These are phyloP conservation scores for Phaenicophaeus curvirostris DNA, from an alignment of 2,797 vertebrate genomes.

Conservation along the genomic window DNA sequence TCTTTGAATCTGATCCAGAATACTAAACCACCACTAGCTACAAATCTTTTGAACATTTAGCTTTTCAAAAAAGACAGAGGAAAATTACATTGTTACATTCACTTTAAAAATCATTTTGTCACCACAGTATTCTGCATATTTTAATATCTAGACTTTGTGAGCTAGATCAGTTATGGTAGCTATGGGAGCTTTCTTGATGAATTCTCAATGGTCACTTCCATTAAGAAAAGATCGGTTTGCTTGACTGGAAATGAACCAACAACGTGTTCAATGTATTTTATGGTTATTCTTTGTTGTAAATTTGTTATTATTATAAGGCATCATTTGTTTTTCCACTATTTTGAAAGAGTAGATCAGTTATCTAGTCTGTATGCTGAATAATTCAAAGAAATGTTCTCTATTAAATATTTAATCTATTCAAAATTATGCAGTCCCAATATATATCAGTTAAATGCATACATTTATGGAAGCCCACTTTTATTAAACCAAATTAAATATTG, in stretches of 20 bases:
- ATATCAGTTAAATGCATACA: conserved; percentile 79
- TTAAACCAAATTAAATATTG: conserved; percentile 85
- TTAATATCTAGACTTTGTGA: conserved; percentile 17
- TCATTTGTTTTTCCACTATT: conserved; percentile 68
- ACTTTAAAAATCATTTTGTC: background rate
- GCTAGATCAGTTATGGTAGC: background rate
- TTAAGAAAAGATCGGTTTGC: conserved; percentile 67
- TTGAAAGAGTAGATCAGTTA: conserved; percentile 74
- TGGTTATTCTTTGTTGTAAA: conserved; percentile 42
- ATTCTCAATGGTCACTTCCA: conserved; percentile 6
- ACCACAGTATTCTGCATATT: conserved; percentile 24
- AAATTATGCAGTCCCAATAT: conserved; percentile 76
- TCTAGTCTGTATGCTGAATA: conserved; percentile 77
- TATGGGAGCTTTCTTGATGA: conserved; percentile 43
- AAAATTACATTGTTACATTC: background rate
- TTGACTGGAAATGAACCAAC: conserved; percentile 66
- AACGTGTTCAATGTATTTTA: conserved; percentile 56
- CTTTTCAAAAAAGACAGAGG: background rate
- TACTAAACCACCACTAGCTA: background rate
- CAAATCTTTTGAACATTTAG: conserved; percentile 11
- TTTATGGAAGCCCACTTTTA: conserved; percentile 75
- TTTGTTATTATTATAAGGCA: conserved; percentile 58
- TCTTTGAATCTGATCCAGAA: conserved; percentile 6
- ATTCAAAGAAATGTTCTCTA: conserved; percentile 78
- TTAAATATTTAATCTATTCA: conserved; percentile 81